Evolutionary conservation across 2,888 invertebrate species (phyloP), one percentile per base, ranked within the genome.

Genomic region (Ochropacha duplaris): DNA sequence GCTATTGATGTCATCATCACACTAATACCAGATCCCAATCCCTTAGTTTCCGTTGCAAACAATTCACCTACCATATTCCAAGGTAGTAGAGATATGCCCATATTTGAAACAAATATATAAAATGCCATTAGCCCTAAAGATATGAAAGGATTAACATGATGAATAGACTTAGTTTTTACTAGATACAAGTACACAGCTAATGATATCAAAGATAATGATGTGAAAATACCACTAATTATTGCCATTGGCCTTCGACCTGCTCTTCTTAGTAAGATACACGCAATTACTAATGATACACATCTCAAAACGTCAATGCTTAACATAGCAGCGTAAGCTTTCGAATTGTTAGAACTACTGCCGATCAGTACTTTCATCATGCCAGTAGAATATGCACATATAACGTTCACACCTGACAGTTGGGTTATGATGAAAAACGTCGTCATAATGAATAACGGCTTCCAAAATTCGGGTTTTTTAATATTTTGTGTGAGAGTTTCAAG

Each of bases 41-140:
- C 96, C 60, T 95, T 93, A 2, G 94, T 94, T 65, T 94, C 93
- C 9, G 94, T 93, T 1, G 96, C 94, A 74, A 96, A 96, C 6
- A 96, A 84, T 83, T 96, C 96, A 0, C 96, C 96, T 31, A 95
- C 95, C 94, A 96, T 94, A 59, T 95, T 94, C 94, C 96, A 96
- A 0, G 96, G 96, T 54, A 96, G 74, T 0, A 95, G 95, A 14
- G 94, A 88, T 55, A 95, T 86, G 6, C 96, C 95, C 56, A 94
- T 83, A 58, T 94, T 92, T 5, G 94, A 93, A 55, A 94, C 94
- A 9, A 93, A 84, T 34, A 95, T 94, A 67, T 95, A 95, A 16
- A 89, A 76, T 64, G 95, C 83, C 78, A 95, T 85, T 71, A 94
- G 79, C 66, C 94, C 79, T 82, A 94, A 74, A 0, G 94, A 89